Base-by-base conservation (phyloP, 2,888 invertebrate genomes). In the Meiosimyza platycephala region DNA sequence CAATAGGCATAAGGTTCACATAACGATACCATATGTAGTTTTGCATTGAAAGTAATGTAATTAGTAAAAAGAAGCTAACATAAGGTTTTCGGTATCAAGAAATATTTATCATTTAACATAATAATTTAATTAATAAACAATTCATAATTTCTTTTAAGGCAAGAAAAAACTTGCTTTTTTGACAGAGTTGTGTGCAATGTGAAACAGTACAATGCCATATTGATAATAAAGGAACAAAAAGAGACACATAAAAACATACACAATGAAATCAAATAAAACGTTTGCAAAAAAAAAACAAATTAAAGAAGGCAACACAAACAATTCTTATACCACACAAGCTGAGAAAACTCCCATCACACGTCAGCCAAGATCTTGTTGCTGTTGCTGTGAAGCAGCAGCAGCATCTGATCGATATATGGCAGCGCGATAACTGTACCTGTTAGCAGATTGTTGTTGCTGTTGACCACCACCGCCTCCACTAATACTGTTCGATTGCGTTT, bases 281-380 rank as follows among this genome's bases (percentile, higher is more conserved):
- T 55, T 47, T 67, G 54, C 12, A 60, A 13, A 73, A 28, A 57
- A 48, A 65, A 60, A 60, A 60, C 47, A 33, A 60, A 60, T n/a
- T 40, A 60, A 59, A 54, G n/a, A 52, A 67, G 51, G 12, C 28
- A 68, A 66, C 48, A 57, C 57, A 71, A 63, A 33, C 57, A 63
- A 62, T 75, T 72, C 75, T 75, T 74, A 93, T 89, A 93, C 91
- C 90, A 93, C 92, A 90, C 93, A 93, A 90, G 93, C 93, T 89
- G 93, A 93, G 90, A 93, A 92, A 89, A 93, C 92, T 89, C 92
- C 92, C 91, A 93, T 91, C 89, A 92, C 92, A 89, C 93, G 93
- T 94, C 93, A 93, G 90, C 91, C 91, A 89, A 91, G 89, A 86
- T 92, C 91, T 86, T 90, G 90, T 84, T 90, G 89, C 83, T 79